Evolutionary conservation across 2,113 vertebrate genomes (phyloP).

Genomic region (Lepidothrix coronata): DNA sequence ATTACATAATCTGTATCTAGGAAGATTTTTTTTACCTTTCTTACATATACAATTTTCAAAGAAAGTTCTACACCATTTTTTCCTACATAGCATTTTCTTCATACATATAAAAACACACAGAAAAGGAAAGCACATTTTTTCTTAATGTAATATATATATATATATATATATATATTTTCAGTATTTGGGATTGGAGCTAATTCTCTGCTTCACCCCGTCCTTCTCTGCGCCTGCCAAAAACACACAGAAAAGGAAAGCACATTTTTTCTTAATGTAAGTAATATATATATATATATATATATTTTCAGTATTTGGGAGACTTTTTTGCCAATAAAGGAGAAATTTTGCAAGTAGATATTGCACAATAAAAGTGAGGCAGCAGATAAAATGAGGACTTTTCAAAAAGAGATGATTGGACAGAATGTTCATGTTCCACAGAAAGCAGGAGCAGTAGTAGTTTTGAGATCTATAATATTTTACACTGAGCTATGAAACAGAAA

Average conservation of each 20-base stretch:
- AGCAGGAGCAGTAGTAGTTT: conserved; percentile 5
- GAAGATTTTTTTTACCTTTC: neutral
- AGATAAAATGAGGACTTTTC: neutral
- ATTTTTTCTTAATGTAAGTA: too few species aligned
- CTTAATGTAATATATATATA: neutral
- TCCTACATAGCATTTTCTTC: neutral
- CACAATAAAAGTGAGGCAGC: neutral
- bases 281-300: neutral
- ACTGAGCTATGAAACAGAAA: neutral
- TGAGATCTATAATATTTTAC: conserved; percentile 36
- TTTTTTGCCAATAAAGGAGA: neutral
- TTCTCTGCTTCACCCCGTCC: neutral
- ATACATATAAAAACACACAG: neutral
- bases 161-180: neutral
- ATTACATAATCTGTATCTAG: neutral
- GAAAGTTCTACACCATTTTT: neutral
- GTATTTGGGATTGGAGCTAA: neutral
- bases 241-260: too few species aligned
- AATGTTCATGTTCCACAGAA: neutral
- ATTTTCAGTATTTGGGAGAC: neutral
- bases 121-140: neutral
- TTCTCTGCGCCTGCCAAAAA: conserved; percentile 2
- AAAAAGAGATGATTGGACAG: neutral
- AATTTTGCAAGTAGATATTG: neutral
- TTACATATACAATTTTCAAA: neutral